Percentiles rank a stretch among this genome's conserved stretches.
These are phyloP conservation scores for Drosophila setifemur DNA, from an alignment of 1,140 invertebrate species.

Conservation along the genomic window DNA sequence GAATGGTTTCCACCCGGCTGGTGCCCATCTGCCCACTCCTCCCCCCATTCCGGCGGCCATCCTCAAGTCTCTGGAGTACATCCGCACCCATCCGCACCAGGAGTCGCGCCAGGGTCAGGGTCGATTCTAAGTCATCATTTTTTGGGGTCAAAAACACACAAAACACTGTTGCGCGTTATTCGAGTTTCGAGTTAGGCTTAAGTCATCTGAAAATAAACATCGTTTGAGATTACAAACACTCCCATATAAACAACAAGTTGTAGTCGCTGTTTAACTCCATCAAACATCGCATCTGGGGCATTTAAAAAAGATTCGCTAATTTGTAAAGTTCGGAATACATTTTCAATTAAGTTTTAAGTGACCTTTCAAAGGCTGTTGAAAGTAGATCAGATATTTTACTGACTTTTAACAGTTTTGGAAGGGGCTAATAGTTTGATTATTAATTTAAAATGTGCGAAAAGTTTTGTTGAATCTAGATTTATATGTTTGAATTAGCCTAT, in stretches of 20 bases:
- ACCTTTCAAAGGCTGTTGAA: no score
- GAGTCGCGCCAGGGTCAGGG: conserved; percentile 54
- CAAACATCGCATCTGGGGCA: not conserved
- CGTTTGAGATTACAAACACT: conserved; percentile 10
- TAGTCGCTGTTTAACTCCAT: not conserved
- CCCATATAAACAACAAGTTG: conserved; percentile 7
- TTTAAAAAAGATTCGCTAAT: not conserved
- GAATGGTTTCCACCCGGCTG: conserved; percentile 89
- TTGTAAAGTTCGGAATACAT: no score
- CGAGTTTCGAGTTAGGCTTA: conserved; percentile 31
- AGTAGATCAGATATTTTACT: no score
- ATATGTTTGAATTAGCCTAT: no score
- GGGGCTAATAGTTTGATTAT: no score
- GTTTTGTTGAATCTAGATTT: no score
- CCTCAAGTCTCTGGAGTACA: conserved; percentile 85
- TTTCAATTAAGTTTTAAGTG: no score
- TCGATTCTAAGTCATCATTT: conserved; percentile 41
- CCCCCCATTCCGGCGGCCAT: conserved; percentile 90
- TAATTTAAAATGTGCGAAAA: no score
- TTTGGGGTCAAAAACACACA: not conserved
- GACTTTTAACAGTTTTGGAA: no score
- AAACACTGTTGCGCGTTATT: conserved; percentile 32
- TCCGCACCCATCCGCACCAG: conserved; percentile 83
- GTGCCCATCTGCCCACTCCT: conserved; percentile 89
- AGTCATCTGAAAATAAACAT: conserved; percentile 42